These are phyloP conservation scores for Epizoanthus stellaris DNA, from an alignment of 92 coral and sea anemone genomes.

Conservation along the genomic window DNA sequence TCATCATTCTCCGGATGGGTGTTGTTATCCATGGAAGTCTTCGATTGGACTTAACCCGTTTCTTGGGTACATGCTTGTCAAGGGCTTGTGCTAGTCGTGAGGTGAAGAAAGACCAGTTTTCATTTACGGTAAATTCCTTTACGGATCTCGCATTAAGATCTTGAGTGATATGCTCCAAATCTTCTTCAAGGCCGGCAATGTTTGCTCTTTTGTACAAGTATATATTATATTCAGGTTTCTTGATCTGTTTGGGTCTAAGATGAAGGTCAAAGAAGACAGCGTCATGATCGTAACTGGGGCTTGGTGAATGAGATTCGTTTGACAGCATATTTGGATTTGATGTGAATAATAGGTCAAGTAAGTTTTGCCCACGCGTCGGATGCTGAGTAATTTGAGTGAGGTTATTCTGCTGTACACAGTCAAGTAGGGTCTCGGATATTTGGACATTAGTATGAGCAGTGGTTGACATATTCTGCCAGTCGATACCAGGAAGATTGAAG, in stretches of 20 bases:
- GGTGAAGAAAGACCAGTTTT: slow-evolving; percentile 1
- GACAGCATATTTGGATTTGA: slow-evolving; percentile 31
- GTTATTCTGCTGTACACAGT: background rate
- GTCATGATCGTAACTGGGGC: slow-evolving; percentile 6
- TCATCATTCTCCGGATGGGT: slow-evolving; percentile 17
- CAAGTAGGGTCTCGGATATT: background rate
- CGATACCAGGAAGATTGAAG: slow-evolving; percentile 37
- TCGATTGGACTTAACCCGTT: slow-evolving; percentile 13
- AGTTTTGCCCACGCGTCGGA: slow-evolving; percentile 24
- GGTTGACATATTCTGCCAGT: slow-evolving; percentile 37
- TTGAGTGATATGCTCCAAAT: background rate
- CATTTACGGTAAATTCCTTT: slow-evolving; percentile 18
- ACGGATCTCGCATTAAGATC: background rate
- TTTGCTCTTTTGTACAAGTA: slow-evolving; percentile 26
- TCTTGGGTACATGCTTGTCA: slow-evolving; percentile 1
- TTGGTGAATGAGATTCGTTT: slow-evolving; percentile 11
- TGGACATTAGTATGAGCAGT: background rate
- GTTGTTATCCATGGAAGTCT: slow-evolving; percentile 3
- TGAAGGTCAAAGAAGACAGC: slow-evolving; percentile 13
- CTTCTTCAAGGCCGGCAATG: slow-evolving; percentile 19
- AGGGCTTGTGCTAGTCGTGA: slow-evolving; percentile 8
- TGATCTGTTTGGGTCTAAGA: slow-evolving; percentile 1
- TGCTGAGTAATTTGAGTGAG: slow-evolving; percentile 13
- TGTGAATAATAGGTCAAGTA: slow-evolving; percentile 11
- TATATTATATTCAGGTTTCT: background rate